A percentile compares a stretch with the other conserved stretches of the same genome.
Conservation (phyloP, 2,888 invertebrate species). For the Drosophila falleni region DNA sequence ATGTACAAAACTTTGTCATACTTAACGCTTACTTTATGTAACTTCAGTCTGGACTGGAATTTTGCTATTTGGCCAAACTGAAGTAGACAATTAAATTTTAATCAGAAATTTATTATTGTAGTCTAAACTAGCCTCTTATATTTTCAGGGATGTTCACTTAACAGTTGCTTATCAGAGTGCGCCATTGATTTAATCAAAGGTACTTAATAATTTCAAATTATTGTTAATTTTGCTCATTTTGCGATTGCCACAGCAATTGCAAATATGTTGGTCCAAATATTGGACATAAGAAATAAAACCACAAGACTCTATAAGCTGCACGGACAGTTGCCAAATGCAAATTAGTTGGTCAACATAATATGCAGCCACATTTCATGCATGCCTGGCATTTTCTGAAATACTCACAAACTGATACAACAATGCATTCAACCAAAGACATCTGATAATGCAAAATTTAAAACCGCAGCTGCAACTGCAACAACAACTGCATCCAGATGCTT, state of each 20-base stretch:
- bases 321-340: constrained; percentile 61
- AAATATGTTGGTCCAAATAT: constrained; percentile 14
- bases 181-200: constrained; percentile 1
- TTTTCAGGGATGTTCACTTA: constrained; percentile 54
- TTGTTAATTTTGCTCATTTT: constrained; percentile 11
- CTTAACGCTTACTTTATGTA: constrained; percentile 48
- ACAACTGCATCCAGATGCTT: constrained; percentile 17
- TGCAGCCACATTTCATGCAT: constrained; percentile 72
- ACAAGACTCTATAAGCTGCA: constrained; percentile 41
- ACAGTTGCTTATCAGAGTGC: not conserved
- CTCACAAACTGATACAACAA: constrained; percentile 23
- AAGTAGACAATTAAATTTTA: not conserved
- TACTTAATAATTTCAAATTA: constrained; percentile 10
- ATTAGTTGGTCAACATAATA: constrained; percentile 61
- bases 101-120: constrained; percentile 2
- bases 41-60: not conserved
- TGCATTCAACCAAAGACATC: constrained; percentile 24
- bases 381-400: constrained; percentile 26
- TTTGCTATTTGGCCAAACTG: not conserved
- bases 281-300: constrained; percentile 41
- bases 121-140: not conserved
- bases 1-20: constrained; percentile 73
- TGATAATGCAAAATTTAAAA: constrained; percentile 45
- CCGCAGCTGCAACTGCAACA: constrained; percentile 32
- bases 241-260: not conserved